Conservation (phyloP, 2,888 invertebrate genomes). For the Fragum whitleyi region DNA sequence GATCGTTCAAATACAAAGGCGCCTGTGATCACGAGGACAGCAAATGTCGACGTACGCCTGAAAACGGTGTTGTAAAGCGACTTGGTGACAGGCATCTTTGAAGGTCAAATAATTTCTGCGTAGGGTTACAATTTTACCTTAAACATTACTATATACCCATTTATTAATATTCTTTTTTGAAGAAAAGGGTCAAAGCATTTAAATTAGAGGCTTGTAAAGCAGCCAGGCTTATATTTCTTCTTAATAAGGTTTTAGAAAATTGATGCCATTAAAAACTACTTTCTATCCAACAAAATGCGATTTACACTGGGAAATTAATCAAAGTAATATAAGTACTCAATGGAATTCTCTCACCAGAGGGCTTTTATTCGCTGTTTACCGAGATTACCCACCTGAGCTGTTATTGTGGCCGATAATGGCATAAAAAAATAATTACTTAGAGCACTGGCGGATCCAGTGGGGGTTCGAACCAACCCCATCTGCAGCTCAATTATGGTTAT, state of each 20-base stretch:
- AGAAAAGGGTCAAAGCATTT: background rate
- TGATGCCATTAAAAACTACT: background rate
- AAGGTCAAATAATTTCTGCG: slow-evolving; percentile 15
- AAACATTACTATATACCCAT: too few species aligned
- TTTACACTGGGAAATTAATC: background rate
- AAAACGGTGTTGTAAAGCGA: slow-evolving; percentile 14
- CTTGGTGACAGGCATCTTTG: slow-evolving; percentile 2
- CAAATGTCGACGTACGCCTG: slow-evolving; percentile 9
- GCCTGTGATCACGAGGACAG: slow-evolving; percentile 12
- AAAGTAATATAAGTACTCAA: too few species aligned
- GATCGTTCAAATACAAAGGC: slow-evolving; percentile 19
- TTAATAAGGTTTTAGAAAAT: background rate
- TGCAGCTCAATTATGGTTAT: too few species aligned
- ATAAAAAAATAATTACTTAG: too few species aligned
- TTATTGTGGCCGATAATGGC: too few species aligned
- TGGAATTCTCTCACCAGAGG: too few species aligned
- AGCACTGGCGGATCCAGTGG: too few species aligned
- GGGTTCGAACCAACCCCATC: too few species aligned
- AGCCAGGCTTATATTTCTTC: background rate
- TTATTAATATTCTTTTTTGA: too few species aligned
- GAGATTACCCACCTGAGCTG: too few species aligned
- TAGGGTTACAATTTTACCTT: background rate
- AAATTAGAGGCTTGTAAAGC: background rate
- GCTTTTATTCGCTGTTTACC: too few species aligned
- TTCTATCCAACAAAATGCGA: background rate